A percentile compares a stretch with the other conserved stretches of the same genome.
Evolutionary conservation across 2,113 vertebrate genomes (phyloP).

Genomic region (Ochotona princeps): DNA sequence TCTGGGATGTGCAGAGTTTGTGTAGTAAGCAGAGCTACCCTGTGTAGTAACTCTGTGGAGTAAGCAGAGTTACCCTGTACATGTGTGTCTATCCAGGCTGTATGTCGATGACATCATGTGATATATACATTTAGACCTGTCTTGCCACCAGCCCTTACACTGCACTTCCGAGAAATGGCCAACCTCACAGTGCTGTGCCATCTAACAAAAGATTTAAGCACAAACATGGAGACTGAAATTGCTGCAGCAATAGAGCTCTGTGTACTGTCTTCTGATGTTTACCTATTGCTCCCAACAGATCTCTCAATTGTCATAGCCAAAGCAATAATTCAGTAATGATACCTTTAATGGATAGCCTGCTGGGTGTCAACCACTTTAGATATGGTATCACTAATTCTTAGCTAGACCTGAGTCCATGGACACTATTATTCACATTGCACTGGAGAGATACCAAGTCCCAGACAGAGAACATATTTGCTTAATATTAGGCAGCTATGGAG

Average conservation of each 20-base stretch:
- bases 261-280: not conserved
- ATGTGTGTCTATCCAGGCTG: not conserved
- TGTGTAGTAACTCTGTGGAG: not conserved
- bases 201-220: not conserved
- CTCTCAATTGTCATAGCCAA: not conserved
- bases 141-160: not conserved
- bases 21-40: not conserved
- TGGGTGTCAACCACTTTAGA: not conserved
- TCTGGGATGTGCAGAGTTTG: not conserved
- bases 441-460: not conserved
- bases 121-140: not conserved
- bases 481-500: not conserved
- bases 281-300: not conserved
- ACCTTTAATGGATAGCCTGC: slow-evolving; percentile 11
- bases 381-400: not conserved
- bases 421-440: not conserved
- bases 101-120: slow-evolving; percentile 8
- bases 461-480: not conserved
- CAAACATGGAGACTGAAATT: not conserved
- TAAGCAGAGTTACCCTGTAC: not conserved
- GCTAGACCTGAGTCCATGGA: not conserved
- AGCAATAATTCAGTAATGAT: not conserved
- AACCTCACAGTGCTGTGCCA: not conserved
- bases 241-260: slow-evolving; percentile 8
- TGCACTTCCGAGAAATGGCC: not conserved